phyloP scores from a whole-genome alignment of 2,888 invertebrate species.

The Aphelenchoides bicaudatus region DNA sequence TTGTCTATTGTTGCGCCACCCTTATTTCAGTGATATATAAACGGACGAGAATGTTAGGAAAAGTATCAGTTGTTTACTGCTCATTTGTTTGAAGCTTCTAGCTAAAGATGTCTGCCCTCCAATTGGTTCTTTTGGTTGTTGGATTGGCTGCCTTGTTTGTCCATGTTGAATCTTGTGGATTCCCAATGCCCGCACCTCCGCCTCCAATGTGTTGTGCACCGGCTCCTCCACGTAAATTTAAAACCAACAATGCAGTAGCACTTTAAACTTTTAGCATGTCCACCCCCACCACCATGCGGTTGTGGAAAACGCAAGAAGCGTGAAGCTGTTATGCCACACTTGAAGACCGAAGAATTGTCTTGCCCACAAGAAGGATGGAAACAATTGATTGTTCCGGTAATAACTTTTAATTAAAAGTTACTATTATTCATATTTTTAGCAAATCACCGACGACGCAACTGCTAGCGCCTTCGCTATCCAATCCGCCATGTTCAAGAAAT shows the following conservation, averaged over 20 bases:
- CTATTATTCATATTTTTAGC: conserved; percentile 16
- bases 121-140: neutral
- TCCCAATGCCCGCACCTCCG: conserved; percentile 10
- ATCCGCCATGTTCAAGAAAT: conserved; percentile 21
- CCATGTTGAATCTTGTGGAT: neutral
- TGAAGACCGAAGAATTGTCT: conserved; percentile 24
- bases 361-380: conserved; percentile 28
- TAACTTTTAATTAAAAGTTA: conserved; percentile 10
- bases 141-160: neutral
- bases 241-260: neutral
- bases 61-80: too few relatives aligned
- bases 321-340: conserved; percentile 24
- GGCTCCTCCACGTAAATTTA: neutral
- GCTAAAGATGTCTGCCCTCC: too few relatives aligned
- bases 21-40: too few relatives aligned
- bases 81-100: too few relatives aligned
- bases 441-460: conserved; percentile 23
- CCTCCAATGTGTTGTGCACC: conserved; percentile 7
- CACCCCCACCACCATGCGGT: conserved; percentile 16
- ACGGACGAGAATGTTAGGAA: too few relatives aligned
- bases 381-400: conserved; percentile 20
- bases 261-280: neutral
- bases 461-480: conserved; percentile 27
- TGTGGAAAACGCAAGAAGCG: conserved; percentile 17
- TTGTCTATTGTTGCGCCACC: too few relatives aligned